Evolutionary conservation across 2,113 vertebrate species (phyloP).

Genomic region (Vireo altiloquus): DNA sequence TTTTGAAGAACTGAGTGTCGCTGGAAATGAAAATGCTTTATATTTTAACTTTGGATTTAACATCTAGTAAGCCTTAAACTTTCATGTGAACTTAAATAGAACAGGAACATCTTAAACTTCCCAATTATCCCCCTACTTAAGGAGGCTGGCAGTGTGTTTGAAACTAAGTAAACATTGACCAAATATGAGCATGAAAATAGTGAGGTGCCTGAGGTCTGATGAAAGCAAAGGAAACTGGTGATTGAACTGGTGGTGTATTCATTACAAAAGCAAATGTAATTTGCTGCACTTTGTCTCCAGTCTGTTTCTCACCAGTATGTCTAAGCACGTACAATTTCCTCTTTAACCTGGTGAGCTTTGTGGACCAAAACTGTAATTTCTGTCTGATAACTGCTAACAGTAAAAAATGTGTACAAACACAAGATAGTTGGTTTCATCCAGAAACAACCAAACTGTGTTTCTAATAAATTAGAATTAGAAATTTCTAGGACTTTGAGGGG

Average conservation of each 20-base stretch:
- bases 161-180: conserved; percentile 47
- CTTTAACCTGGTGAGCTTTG: background rate
- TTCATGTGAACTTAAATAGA: background rate
- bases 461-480: background rate
- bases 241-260: background rate
- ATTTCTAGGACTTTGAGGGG: background rate
- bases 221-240: background rate
- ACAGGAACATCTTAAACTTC: background rate
- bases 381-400: background rate
- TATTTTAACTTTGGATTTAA: background rate
- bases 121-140: background rate
- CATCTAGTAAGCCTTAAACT: background rate
- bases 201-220: background rate
- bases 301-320: background rate
- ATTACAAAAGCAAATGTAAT: background rate
- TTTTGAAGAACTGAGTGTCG: background rate
- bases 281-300: background rate
- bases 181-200: conserved; percentile 51
- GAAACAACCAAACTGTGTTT: background rate
- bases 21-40: background rate
- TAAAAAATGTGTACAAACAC: background rate
- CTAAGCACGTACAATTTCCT: background rate
- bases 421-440: background rate
- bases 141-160: background rate
- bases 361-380: background rate